Conservation (phyloP, 2,888 invertebrate species). For the Caradrina kadenii region DNA sequence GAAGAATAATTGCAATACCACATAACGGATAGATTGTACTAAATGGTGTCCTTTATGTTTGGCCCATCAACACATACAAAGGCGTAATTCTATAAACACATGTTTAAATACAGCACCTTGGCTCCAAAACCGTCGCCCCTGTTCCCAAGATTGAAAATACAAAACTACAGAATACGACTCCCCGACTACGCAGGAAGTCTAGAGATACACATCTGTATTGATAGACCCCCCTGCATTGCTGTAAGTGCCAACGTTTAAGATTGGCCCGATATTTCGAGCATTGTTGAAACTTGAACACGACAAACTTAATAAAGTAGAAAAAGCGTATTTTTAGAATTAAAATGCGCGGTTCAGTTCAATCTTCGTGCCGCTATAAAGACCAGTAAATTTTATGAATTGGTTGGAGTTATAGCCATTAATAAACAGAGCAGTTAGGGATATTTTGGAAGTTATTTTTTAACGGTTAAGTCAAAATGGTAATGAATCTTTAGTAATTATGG, state of each 20-base stretch:
- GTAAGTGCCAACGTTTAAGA: constrained; percentile 61
- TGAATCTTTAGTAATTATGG: too few species aligned
- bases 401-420: constrained; percentile 7
- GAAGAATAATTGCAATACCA: too few species aligned
- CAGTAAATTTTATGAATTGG: constrained; percentile 12
- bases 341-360: constrained; percentile 10
- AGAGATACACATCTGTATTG: constrained; percentile 67
- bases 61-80: neutral
- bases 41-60: too few species aligned
- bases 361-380: constrained; percentile 29
- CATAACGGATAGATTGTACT: too few species aligned
- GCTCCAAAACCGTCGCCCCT: constrained; percentile 1
- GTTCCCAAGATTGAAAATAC: constrained; percentile 26
- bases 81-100: neutral
- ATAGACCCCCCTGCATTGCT: constrained; percentile 45
- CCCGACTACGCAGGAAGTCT: constrained; percentile 48
- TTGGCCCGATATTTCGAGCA: constrained; percentile 54
- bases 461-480: too few species aligned
- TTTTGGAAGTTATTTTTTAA: constrained; percentile 9
- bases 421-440: constrained; percentile 13
- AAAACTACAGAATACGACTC: constrained; percentile 49
- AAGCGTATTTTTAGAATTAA: constrained; percentile 41
- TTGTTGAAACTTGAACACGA: constrained; percentile 54
- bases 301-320: constrained; percentile 44
- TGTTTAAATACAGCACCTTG: constrained; percentile 8